Evolutionary conservation across 2,888 invertebrate genomes (phyloP).

Genomic region (Andrena camellia): DNA sequence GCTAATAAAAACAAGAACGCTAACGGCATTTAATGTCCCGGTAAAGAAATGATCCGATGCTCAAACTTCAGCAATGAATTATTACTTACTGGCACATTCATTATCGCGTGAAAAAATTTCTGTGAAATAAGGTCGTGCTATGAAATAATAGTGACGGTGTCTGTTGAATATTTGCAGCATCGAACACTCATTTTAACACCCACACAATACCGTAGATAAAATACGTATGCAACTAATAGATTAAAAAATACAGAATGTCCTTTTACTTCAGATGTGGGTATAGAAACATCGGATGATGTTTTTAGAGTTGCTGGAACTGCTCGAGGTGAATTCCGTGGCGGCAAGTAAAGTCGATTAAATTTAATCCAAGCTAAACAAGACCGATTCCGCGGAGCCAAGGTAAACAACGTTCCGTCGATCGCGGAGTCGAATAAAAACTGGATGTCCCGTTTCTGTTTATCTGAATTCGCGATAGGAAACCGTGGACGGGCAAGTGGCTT

Average conservation of each 20-base stretch:
- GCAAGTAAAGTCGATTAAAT: conserved; percentile 39
- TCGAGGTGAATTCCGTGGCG: neutral
- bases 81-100: neutral
- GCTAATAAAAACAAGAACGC: neutral
- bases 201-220: neutral
- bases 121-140: neutral
- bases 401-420: conserved; percentile 25
- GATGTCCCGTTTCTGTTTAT: conserved; percentile 29
- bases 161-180: no score
- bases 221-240: neutral
- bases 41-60: neutral
- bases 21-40: neutral
- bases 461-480: conserved; percentile 7
- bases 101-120: neutral
- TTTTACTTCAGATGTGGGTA: neutral
- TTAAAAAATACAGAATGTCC: neutral
- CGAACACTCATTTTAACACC: no score
- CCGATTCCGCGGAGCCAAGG: conserved; percentile 3
- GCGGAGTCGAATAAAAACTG: conserved; percentile 30
- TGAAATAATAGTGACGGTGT: neutral
- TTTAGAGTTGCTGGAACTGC: neutral
- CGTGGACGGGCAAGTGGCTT: conserved; percentile 19
- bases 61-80: conserved; percentile 1
- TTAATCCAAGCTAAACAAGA: conserved; percentile 24
- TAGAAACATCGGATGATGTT: no score